Base-by-base conservation (phyloP, 2,888 invertebrate species). In the Drosophila niveifrons region DNA sequence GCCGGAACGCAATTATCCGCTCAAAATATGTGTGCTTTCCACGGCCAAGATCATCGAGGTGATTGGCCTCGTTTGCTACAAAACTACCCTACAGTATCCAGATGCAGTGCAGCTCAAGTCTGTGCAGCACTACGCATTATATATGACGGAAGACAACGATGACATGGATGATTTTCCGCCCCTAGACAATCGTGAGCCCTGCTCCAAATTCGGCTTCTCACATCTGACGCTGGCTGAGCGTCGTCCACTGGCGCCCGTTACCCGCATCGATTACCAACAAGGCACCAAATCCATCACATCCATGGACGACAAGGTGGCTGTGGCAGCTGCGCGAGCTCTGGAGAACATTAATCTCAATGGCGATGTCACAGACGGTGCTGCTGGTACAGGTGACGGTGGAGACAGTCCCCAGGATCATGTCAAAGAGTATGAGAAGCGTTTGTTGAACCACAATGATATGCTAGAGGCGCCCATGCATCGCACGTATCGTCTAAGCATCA, bases 121-220 rank as follows among this genome's bases (percentile, higher is more conserved):
- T 39, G 94, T 95, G 15, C 93, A 94, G 59, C 94, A 95, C 88
- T 98, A 98, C 91, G 97, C 97, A 46, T 94, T 99, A 61, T 97
- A 97, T 90, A 97, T 99, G 91, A 98, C 97, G 28, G 99, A 99
- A 93, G 98, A 99, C 89, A 98, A 98, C 90, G 99, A 98, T 1
- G 92, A 92, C 53, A 90, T 91, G 88, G 98, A 98, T 93, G 98
- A 98, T 84, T 98, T 99, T 91, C 98, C 98, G 0, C 96, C 96
- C 80, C 93, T 99, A 10, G 98, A 98, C 90, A 94, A 96, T 11
- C 94, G 95, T 69, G 98, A 99, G 92, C 96, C 96, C 1, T 96
- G 98, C 79, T 96, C 96, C 0, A 98, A 98, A 92, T 99, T 98
- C 92, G 97, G 97, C 29, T 98, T 99, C 91, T 95, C 95, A 10